Base-by-base conservation (phyloP, 2,797 vertebrate genomes). In the Sitta carolinensis region DNA sequence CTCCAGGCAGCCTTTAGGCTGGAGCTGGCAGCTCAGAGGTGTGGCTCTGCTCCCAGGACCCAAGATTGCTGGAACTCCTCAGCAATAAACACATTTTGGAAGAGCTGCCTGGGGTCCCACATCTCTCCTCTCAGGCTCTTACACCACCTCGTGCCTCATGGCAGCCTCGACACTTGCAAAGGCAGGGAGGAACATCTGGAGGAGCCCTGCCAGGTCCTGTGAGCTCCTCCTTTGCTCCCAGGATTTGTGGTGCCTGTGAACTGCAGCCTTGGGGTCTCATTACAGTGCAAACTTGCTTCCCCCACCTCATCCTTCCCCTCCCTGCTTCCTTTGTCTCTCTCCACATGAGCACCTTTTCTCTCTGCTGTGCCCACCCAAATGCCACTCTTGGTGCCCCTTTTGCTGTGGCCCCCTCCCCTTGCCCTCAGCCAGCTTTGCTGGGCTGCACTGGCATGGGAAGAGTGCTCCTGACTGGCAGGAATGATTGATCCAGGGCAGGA, bases 311-410 rank as follows among this genome's bases (percentile, higher is more conserved):
- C n/a, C 22, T n/a, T 57, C 55, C 36, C 15, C 7, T 63, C 10
- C 7, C 26, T 8, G 3, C 6, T 59, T 73, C 29, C 15, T 66
- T 21, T 14, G 27, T 27, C 21, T 57, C 62, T 45, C 50, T 57
- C 4, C 20, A 7, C 9, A 2, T 1, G 0, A 12, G 4, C 4
- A 4, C 7, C 4, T 6, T 43, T 84, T 75, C 27, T 67, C 59
- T 62, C 21, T 30, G 4, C 29, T 32, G 52, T 51, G 52, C 81
- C 81, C 30, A 17, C 34, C 13, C 1, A 0, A 52, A 40, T 36
- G 19, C 10, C 10, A 11, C 7, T 82, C 16, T 32, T 1, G 1
- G 2, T 0, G 0, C 14, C 40, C 13, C 30, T 52, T 48, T 15
- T 68, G 64, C 50, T 32, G 16, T 68, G 62, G 32, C 12, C 61